phyloP scores from a whole-genome alignment of 92 coral and sea anemone genomes.

The Meandrina meandrites region DNA sequence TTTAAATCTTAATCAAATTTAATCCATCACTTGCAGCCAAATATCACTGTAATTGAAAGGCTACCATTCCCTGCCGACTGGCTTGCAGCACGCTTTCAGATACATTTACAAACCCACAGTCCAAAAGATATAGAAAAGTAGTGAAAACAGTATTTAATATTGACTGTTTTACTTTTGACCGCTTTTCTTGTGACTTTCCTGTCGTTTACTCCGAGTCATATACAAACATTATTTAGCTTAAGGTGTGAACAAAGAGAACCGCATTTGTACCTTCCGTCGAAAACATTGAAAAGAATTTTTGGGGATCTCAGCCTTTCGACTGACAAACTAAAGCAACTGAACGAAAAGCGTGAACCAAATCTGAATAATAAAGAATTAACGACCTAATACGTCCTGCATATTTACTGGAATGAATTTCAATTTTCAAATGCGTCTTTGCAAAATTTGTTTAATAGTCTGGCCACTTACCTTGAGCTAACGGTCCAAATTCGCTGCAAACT shows the following conservation, averaged over 20 bases:
- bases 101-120: too few relatives aligned
- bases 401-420: background rate
- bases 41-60: too few relatives aligned
- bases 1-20: too few relatives aligned
- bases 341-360: background rate
- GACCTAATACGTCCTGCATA: background rate
- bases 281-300: background rate
- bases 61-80: too few relatives aligned
- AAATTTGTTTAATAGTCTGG: background rate
- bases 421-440: background rate
- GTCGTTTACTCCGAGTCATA: background rate
- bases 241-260: background rate
- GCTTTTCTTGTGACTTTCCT: too few relatives aligned
- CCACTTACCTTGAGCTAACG: background rate
- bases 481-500: background rate
- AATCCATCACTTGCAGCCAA: too few relatives aligned
- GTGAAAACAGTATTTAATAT: too few relatives aligned
- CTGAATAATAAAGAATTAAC: background rate
- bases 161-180: too few relatives aligned
- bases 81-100: too few relatives aligned
- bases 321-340: background rate
- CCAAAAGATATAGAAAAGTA: too few relatives aligned
- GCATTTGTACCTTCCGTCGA: background rate
- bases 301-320: background rate
- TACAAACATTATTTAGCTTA: background rate